Conservation (phyloP, 2,113 vertebrate species). For the Corydoras maculifer region DNA sequence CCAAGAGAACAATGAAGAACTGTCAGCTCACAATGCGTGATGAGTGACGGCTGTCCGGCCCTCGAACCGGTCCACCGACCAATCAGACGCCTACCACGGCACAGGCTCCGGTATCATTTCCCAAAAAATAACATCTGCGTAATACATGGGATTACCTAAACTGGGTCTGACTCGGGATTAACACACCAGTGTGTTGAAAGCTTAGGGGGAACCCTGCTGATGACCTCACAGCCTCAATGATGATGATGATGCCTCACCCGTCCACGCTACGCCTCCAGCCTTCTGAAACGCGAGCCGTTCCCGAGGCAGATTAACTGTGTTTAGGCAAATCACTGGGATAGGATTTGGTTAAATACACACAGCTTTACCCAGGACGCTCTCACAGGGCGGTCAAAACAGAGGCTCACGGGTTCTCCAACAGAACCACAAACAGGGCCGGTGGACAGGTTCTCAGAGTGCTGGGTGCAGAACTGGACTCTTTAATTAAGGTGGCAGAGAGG, state of each 20-base stretch:
- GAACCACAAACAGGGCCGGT: neutral
- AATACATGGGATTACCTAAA: no score
- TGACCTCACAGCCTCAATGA: neutral
- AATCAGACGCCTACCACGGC: no score
- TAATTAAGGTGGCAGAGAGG: no score
- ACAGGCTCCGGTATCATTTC: no score
- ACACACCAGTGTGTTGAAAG: neutral
- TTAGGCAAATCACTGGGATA: neutral
- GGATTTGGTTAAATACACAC: neutral
- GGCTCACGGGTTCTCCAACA: neutral
- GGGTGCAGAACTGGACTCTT: no score
- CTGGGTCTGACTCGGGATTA: no score
- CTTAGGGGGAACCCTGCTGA: neutral
- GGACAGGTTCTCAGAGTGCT: slow-evolving; percentile 4
- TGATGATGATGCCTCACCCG: neutral
- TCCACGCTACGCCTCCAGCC: neutral
- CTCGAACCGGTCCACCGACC: no score
- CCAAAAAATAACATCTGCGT: no score
- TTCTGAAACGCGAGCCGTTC: neutral
- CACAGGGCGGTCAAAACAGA: neutral
- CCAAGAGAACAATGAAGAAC: no score
- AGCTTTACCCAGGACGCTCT: neutral
- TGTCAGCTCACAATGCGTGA: no score
- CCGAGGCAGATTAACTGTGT: neutral
- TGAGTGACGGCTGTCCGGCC: no score